A percentile compares a stretch with the other conserved stretches of the same genome.
phyloP scores from a whole-genome alignment of 2,113 vertebrate genomes.

The Garra rufa region DNA sequence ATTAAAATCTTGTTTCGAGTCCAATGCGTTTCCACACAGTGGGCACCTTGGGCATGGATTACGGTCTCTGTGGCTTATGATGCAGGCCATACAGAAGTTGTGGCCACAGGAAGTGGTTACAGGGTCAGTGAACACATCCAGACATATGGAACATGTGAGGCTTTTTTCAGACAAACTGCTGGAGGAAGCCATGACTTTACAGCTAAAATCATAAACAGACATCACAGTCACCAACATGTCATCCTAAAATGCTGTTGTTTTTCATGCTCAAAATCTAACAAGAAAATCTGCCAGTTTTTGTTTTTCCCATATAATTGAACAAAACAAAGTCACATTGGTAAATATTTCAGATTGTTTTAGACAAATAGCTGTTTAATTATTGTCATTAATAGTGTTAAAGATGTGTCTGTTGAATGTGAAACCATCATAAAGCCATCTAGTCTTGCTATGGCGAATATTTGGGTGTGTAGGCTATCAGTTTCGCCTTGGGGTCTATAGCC shows the following conservation, averaged over 20 bases:
- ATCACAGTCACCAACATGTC: too few relatives aligned
- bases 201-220: too few relatives aligned
- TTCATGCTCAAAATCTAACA: background rate
- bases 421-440: background rate
- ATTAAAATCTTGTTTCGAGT: background rate
- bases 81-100: slow-evolving; percentile 18
- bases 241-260: background rate
- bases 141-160: slow-evolving; percentile 1
- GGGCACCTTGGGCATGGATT: background rate
- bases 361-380: background rate
- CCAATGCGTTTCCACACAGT: background rate
- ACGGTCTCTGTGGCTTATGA: background rate
- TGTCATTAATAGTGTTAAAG: background rate
- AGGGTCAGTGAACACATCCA: slow-evolving; percentile 14
- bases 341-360: background rate
- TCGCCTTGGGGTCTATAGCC: background rate
- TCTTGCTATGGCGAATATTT: background rate
- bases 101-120: slow-evolving; percentile 21
- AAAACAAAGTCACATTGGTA: background rate
- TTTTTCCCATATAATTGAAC: background rate
- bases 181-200: background rate
- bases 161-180: background rate
- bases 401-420: background rate
- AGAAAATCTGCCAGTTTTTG: background rate
- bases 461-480: background rate